Base-by-base conservation (phyloP, 2,888 invertebrate species). In the Ptilodon capucinus region DNA sequence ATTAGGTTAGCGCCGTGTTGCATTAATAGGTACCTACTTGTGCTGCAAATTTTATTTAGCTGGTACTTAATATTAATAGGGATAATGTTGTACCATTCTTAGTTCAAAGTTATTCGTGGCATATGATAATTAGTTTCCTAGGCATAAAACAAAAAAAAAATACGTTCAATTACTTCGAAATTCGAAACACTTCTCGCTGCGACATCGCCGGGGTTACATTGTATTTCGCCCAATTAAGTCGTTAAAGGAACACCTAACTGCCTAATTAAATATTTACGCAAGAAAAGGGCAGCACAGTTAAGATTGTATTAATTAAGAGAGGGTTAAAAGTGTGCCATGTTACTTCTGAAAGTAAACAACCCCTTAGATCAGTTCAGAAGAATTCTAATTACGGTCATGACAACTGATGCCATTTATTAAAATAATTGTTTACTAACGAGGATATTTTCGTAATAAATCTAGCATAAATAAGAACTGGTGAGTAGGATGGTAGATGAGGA, bases 211-310 rank as follows among this genome's bases (percentile, higher is more conserved):
- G 48, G 43, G 64, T 65, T 71, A 68, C 60, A 57, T 63, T 68
- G 70, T 79, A 80, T 81, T 81, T 77, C 68, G 48, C 64, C 70
- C 79, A 80, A 83, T 84, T 78, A 86, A 84, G 78, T 70, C 59
- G 68, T 83, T 34, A 72, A 73, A 71, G 71, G 71, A 64, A 61
- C 71, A 72, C 76, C 75, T 75, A 71, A 69, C 71, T 74, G 68
- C 73, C 79, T 81, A 72, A 80, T 84, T 84, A 84, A 86, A 85
- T 81, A 85, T 86, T 87, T 78, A 81, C 74, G 67, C 64, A 63
- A 69, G 74, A 76, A 82, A 74, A 77, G 79, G 79, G 71, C 74
- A 72, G 61, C 68, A 58, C 59, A 68, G 78, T 82, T 79, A 80
- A 82, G 79, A 79, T 81, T 79, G 76, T 78, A 76, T 80, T 80